Evolutionary conservation across 2,888 invertebrate genomes (phyloP).

Genomic region (Odontothrips loti): DNA sequence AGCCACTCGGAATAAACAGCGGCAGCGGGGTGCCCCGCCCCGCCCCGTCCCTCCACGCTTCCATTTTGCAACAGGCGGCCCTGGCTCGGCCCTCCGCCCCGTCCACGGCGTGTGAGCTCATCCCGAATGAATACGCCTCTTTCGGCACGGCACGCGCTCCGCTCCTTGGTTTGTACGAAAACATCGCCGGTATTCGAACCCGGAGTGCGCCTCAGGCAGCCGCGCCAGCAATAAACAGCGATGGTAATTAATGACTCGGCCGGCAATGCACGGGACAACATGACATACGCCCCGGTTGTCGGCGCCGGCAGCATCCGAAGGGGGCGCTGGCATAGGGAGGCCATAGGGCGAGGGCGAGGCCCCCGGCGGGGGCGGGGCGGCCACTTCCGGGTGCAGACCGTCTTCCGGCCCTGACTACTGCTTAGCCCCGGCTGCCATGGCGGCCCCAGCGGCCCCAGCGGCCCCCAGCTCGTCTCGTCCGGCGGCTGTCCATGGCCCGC

Average conservation of each 20-base stretch:
- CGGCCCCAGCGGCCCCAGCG: background rate
- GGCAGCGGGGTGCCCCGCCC: background rate
- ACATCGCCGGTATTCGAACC: no score
- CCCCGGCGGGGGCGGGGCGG: background rate
- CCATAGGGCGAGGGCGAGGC: background rate
- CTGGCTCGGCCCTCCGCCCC: no score
- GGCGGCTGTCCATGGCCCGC: background rate
- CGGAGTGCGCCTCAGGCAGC: no score
- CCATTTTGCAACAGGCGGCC: no score
- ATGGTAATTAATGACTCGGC: no score
- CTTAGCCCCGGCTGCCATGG: background rate
- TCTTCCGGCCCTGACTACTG: background rate
- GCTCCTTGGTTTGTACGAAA: no score
- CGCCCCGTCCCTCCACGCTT: no score
- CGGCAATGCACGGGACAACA: background rate
- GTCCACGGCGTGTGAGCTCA: no score
- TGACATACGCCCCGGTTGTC: background rate
- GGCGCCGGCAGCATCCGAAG: no score
- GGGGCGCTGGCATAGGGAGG: background rate
- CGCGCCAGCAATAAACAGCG: background rate
- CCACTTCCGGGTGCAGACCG: conserved; percentile 6
- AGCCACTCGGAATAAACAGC: conserved; percentile 7
- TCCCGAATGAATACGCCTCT: no score
- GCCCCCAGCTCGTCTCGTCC: background rate
- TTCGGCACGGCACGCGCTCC: no score